Base-by-base conservation (phyloP, 1,140 invertebrate genomes). In the Cotesia typhae region DNA sequence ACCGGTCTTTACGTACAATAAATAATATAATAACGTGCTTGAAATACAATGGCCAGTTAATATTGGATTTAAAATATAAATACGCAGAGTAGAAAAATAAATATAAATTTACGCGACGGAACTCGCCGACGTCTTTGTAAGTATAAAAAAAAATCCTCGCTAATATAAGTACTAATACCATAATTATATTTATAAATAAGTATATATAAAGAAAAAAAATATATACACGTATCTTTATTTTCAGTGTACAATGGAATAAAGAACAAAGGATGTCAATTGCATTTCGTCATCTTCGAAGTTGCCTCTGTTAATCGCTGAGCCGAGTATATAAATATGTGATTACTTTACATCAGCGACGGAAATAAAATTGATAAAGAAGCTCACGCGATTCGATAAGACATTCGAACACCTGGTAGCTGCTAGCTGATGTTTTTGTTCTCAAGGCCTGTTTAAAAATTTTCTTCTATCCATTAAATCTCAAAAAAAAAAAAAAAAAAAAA, bases 331-430 rank as follows among this genome's bases (percentile, higher is more conserved):
- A 59, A 59, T 59, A 28, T 59, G 14, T 59, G 14, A 59, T 17
- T 59, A 20, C 20, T 59, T 59, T 59, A 59, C 57, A 59, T 59
- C 57, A 59, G 57, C 57, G 57, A 59, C 57, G 57, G 57, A 59
- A 59, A 59, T 59, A 59, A 59, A 59, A 59, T 59, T 59, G 57
- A 59, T 59, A 59, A 59, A 59, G 20, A 10, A 59, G 17, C 20
- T 20, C 57, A 59, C 17, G 20, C 57, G n/a, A 59, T 59, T 59
- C 20, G 57, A 59, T 59, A 59, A 59, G 57, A 20, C 17, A 9
- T 59, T 59, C 57, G 12, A 9, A 20, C 57, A 59, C 57, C 57
- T 59, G 41, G 57, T 20, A 28, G 57, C 14, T 59, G 41, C 14
- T 20, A 28, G 57, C 14, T 59, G 7, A 20, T 20, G 20, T 20